Conservation (phyloP, 2,888 invertebrate genomes). For the Agrochola litura region DNA sequence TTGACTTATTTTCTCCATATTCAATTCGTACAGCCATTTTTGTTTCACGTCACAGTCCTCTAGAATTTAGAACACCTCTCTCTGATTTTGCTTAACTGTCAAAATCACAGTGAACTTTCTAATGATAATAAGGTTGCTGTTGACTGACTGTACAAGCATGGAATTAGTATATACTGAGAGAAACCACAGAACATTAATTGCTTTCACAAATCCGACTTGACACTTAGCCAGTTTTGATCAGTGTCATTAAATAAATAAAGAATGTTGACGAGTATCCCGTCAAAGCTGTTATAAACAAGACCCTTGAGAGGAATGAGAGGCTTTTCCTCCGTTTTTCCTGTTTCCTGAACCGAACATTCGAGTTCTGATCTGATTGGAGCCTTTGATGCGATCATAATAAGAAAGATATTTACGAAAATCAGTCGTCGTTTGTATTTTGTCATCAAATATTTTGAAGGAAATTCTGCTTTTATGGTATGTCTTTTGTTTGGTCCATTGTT, state of each 20-base stretch:
- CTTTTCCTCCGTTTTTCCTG: slow-evolving; percentile 44
- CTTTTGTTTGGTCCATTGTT: background rate
- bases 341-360: slow-evolving; percentile 24
- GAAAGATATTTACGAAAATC: slow-evolving; percentile 34
- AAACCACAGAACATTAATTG: background rate
- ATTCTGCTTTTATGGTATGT: background rate
- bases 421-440: slow-evolving; percentile 17
- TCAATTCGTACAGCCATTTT: background rate
- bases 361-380: slow-evolving; percentile 43
- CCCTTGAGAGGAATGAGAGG: slow-evolving; percentile 10
- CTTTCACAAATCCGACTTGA: background rate
- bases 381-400: slow-evolving; percentile 39
- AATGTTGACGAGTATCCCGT: slow-evolving; percentile 11
- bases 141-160: background rate
- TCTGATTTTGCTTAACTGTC: no score
- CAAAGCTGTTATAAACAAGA: slow-evolving; percentile 15
- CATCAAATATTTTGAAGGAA: slow-evolving; percentile 7
- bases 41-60: no score
- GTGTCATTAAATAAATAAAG: slow-evolving; percentile 22
- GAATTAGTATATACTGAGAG: background rate
- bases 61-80: no score
- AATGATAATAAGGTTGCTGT: no score
- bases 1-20: background rate
- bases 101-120: no score
- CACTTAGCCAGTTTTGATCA: background rate